Evolutionary conservation across 2,113 vertebrate genomes (phyloP), one percentile per base, ranked within the genome.

Genomic region (Nerophis ophidion): DNA sequence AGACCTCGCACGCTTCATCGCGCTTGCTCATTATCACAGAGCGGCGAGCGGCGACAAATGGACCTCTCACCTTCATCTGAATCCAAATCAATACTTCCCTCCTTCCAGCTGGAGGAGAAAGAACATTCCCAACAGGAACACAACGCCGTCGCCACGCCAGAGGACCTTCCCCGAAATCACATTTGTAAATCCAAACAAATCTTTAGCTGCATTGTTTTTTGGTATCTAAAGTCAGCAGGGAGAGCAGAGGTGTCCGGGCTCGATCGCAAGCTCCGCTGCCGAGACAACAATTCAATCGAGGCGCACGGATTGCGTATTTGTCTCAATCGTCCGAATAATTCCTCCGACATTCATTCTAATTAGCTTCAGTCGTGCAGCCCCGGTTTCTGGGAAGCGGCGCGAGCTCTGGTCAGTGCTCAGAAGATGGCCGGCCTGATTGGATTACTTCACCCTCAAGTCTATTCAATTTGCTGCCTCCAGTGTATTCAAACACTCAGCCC

Each of bases 321-420:
- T 88, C 91, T 91, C 82, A 75, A 76, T 84, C 74, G 8, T 69
- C 84, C 44, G 69, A 86, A 85, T 75, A 86, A 89, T 79, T 86
- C 86, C 87, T 84, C 64, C 74, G 74, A 76, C 75, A 88, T 86
- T 81, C 50, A 77, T 90, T 91, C 90, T 91, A 94, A 93, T 93
- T 92, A 92, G 91, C 87, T 86, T 81, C 88, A 74, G 68, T 73
- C 80, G 76, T 81, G 70, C 53, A 36, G 66, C 48, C 55, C 55
- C 58, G 67, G 69, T 68, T 80, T 75, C 48, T 10, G 65, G 70
- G 65, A 81, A 81, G 45, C 59, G n/a, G 59, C n/a, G 40, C 60
- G 33, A 80, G 55, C 61, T 66, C 79, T 84, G 89, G 81, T 75
- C 83, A 69, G 84, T 75, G 81, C 80, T 87, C 83, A 86, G 67